These are phyloP conservation scores for Tenthredo distinguenda DNA, from an alignment of 2,888 invertebrate genomes.

Conservation along the genomic window DNA sequence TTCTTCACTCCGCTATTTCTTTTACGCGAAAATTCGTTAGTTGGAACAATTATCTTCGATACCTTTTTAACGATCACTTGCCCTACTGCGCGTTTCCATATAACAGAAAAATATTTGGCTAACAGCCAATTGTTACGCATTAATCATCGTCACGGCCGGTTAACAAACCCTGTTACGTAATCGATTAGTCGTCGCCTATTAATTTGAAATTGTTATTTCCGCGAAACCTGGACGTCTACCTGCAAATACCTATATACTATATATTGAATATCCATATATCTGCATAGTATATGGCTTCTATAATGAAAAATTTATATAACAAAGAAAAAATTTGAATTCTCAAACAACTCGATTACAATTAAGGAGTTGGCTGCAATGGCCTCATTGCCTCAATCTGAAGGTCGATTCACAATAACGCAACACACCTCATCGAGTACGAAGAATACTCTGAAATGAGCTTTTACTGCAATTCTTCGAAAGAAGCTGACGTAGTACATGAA, in stretches of 20 bases:
- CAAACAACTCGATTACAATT: no score
- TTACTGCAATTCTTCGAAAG: no score
- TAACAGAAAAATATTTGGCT: slow-evolving; percentile 2
- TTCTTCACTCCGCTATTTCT: background rate
- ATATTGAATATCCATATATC: no score
- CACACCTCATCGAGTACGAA: no score
- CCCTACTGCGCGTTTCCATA: background rate
- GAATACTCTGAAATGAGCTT: no score
- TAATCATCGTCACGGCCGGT: slow-evolving; percentile 22
- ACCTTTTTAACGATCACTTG: background rate
- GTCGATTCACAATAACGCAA: no score
- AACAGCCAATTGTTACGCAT: slow-evolving; percentile 17
- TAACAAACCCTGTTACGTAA: slow-evolving; percentile 19
- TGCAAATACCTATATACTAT: background rate
- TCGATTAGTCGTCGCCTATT: slow-evolving; percentile 22
- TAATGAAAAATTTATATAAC: no score
- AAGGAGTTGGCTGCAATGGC: no score
- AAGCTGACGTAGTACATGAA: no score
- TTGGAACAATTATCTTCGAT: background rate
- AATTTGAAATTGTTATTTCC: background rate
- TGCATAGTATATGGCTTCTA: no score
- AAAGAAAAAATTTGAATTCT: no score
- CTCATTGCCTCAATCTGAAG: no score
- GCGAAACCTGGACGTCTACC: background rate
- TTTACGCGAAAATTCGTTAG: background rate